phyloP scores from a whole-genome alignment of 2,797 vertebrate genomes.

The Jordanella pulchra region DNA sequence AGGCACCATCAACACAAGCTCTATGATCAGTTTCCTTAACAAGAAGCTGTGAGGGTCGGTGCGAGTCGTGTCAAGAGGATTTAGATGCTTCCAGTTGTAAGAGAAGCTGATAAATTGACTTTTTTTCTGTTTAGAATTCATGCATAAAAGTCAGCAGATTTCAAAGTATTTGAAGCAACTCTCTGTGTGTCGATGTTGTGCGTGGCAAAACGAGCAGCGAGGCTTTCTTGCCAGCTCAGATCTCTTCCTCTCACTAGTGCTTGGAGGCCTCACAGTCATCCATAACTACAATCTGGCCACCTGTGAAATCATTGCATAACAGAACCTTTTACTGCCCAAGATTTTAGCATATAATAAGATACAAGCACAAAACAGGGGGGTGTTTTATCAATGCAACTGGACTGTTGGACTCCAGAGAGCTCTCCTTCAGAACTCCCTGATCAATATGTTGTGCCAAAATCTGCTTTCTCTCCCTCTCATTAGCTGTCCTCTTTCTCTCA shows the following conservation, averaged over 20 bases:
- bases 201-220: constrained; percentile 45
- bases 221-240: constrained; percentile 55
- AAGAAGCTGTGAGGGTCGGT: constrained; percentile 69
- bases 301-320: constrained; percentile 49
- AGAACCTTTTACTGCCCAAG: constrained; percentile 73
- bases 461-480: constrained; percentile 69
- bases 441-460: constrained; percentile 74
- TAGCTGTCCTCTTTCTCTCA: constrained; percentile 77
- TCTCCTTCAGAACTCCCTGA: constrained; percentile 62
- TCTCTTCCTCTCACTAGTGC: constrained; percentile 58
- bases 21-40: constrained; percentile 72
- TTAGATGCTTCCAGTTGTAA: constrained; percentile 40
- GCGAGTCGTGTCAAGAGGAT: constrained; percentile 59
- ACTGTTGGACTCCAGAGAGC: constrained; percentile 71
- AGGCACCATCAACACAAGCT: constrained; percentile 75
- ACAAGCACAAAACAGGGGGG: constrained; percentile 79
- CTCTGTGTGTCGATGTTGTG: constrained; percentile 55
- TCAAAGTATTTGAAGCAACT: constrained; percentile 38
- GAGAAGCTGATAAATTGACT: constrained; percentile 32
- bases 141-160: constrained; percentile 41
- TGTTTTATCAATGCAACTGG: constrained; percentile 78
- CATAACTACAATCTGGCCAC: constrained; percentile 68
- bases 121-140: constrained; percentile 54
- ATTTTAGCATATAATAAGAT: constrained; percentile 71
- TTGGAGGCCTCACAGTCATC: constrained; percentile 58